Evolutionary conservation across 1,140 invertebrate species (phyloP), one percentile per base, ranked within the genome.

Genomic region (Mercenaria mercenaria): DNA sequence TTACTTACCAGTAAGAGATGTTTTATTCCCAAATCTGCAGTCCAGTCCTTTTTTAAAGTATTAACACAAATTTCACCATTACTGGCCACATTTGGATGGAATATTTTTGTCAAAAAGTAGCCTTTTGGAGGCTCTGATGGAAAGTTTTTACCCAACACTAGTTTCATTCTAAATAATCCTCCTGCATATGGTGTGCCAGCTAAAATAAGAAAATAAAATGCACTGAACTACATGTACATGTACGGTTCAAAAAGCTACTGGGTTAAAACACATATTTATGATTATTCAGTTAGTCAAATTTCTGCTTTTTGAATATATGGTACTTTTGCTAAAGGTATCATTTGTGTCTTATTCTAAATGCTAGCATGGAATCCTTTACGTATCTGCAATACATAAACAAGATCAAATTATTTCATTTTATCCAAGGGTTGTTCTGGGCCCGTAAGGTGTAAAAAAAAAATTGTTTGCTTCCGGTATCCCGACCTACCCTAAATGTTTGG

Each of bases 51-150:
- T 96, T 99, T 99, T 80, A 99, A 96, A 81, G 99, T 99, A 96
- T 99, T 99, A 0, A 99, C 99, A 96, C 99, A 99, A 95, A 99
- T 99, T 96, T 99, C 99, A 56, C 99, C 99, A 96, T 98, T 98
- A 93, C 97, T 97, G 18, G 99, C 98, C 92, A 99, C 99, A 97
- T 99, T 99, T 43, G 99, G 99, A 96, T 99, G 99, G 96, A 99
- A 99, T 93, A 99, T 99, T 97, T 98, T 99, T 79, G 99, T 99
- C 43, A 99, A 96, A 96, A 99, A 99, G 96, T 97, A 99, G 59
- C 98, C 99, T 96, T 99, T 99, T 29, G 99, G 99, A 91, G 99
- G 98, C 93, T 97, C 97, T 93, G 97, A 97, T 32, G 99, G 99
- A 96, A 99, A 99, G 95, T 99, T 98, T 96, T 99, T 99, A 1